Conservation (phyloP, 2,888 invertebrate genomes). For the Cheilosia urbana region DNA sequence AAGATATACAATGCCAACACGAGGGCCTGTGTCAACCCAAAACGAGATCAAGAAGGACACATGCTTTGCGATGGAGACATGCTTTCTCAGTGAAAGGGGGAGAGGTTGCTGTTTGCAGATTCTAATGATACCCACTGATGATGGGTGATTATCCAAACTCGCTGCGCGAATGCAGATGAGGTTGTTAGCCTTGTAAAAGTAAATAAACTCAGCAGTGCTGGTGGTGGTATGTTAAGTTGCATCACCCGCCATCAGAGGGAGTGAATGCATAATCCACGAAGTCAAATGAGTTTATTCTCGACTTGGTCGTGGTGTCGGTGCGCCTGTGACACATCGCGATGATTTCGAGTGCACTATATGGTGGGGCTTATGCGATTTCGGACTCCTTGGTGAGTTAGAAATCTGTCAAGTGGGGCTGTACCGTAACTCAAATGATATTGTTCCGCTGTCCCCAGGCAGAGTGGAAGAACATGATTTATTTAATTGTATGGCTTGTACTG, state of each 20-base stretch:
- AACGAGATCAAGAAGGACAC: conserved; percentile 74
- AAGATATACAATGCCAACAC: conserved; percentile 54
- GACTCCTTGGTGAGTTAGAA: conserved; percentile 58
- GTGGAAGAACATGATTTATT: conserved; percentile 64
- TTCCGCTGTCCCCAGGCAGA: conserved; percentile 20
- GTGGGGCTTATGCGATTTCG: conserved; percentile 36
- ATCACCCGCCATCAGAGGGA: conserved; percentile 18
- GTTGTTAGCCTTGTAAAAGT: conserved; percentile 40
- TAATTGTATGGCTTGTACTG: conserved; percentile 41
- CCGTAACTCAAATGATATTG: conserved; percentile 51
- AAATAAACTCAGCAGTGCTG: conserved; percentile 37
- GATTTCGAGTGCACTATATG: conserved; percentile 34
- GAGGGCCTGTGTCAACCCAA: conserved; percentile 63
- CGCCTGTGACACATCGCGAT: conserved; percentile 60
- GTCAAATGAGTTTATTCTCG: conserved; percentile 61
- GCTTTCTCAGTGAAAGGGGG: conserved; percentile 16
- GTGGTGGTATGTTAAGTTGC: conserved; percentile 36
- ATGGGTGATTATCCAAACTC: conserved; percentile 70
- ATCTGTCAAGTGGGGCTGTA: conserved; percentile 49
- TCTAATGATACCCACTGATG: conserved; percentile 68
- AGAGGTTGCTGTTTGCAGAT: conserved; percentile 33
- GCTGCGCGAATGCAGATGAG: conserved; percentile 59
- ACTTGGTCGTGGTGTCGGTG: conserved; percentile 2
- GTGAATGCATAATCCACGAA: conserved; percentile 56
- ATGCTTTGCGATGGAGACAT: conserved; percentile 60